These are phyloP conservation scores for Nyctereutes procyonoides DNA, from an alignment of 2,113 vertebrate genomes.

Conservation along the genomic window DNA sequence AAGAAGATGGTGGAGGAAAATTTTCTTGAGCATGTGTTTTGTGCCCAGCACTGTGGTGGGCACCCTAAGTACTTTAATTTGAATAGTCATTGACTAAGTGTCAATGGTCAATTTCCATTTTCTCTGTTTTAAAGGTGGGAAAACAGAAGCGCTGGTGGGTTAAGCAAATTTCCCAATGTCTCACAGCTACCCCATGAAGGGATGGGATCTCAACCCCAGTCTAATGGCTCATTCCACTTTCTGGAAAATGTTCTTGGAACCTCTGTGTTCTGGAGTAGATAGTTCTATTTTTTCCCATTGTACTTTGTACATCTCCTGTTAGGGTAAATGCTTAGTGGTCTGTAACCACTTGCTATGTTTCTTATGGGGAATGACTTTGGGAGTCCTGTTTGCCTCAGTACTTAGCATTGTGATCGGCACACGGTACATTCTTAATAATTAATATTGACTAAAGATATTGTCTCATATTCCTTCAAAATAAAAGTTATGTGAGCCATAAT, in stretches of 20 bases:
- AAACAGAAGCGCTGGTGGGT: not conserved
- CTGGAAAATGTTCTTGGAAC: not conserved
- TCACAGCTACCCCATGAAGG: not conserved
- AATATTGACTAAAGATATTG: not conserved
- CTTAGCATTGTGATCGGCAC: not conserved
- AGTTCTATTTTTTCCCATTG: not conserved
- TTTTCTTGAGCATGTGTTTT: not conserved
- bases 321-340: not conserved
- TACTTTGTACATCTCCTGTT: not conserved
- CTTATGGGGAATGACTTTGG: not conserved
- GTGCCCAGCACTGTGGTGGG: accelerated
- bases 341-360: not conserved
- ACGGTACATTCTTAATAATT: not conserved
- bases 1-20: not conserved
- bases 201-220: not conserved
- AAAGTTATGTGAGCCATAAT: not conserved
- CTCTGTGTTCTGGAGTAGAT: not conserved
- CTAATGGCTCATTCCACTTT: not conserved
- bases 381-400: not conserved
- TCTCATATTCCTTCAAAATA: not conserved
- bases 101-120: not conserved
- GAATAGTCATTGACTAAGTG: not conserved
- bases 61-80: not conserved
- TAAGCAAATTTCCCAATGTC: not conserved
- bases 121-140: not conserved